Percentiles rank a stretch among this genome's conserved stretches.
These are phyloP conservation scores for Cenopis cana DNA, from an alignment of 2,888 invertebrate genomes.

Conservation along the genomic window DNA sequence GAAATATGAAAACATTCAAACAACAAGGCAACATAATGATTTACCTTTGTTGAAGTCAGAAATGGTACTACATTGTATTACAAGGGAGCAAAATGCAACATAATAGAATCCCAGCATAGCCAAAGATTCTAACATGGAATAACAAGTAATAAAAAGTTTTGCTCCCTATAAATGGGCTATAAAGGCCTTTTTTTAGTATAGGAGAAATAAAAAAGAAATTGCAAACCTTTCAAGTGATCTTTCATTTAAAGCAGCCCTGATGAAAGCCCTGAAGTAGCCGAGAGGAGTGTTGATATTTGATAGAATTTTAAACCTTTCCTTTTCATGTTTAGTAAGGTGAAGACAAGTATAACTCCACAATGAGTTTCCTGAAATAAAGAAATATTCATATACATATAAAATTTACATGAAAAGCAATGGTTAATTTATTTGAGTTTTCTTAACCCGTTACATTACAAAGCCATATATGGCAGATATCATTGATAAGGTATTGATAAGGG, in stretches of 20 bases:
- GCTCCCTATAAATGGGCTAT: too few species aligned
- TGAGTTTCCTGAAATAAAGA: conserved; percentile 77
- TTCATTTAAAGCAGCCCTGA: conserved; percentile 96
- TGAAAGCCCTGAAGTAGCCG: conserved; percentile 94
- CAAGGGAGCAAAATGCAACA: too few species aligned
- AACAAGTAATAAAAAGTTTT: too few species aligned
- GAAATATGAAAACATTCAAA: too few species aligned
- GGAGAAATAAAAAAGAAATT: conserved; percentile 12
- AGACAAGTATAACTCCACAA: conserved; percentile 92
- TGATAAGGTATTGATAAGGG: too few species aligned
- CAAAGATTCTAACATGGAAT: too few species aligned
- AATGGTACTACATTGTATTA: too few species aligned
- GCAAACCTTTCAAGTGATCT: conserved; percentile 90
- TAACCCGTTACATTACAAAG: too few species aligned
- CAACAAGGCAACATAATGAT: background rate
- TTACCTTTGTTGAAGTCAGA: background rate
- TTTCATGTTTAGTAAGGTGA: conserved; percentile 94
- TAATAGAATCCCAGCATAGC: too few species aligned
- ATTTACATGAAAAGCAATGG: background rate
- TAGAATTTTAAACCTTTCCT: conserved; percentile 91
- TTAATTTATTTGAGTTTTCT: background rate
- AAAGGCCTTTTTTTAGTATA: too few species aligned
- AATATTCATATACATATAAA: background rate
- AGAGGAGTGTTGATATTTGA: conserved; percentile 83
- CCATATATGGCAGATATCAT: too few species aligned